A percentile compares a stretch with the other conserved stretches of the same genome.
Conservation (phyloP, 1,140 invertebrate genomes). For the Drosophila biarmipes region DNA sequence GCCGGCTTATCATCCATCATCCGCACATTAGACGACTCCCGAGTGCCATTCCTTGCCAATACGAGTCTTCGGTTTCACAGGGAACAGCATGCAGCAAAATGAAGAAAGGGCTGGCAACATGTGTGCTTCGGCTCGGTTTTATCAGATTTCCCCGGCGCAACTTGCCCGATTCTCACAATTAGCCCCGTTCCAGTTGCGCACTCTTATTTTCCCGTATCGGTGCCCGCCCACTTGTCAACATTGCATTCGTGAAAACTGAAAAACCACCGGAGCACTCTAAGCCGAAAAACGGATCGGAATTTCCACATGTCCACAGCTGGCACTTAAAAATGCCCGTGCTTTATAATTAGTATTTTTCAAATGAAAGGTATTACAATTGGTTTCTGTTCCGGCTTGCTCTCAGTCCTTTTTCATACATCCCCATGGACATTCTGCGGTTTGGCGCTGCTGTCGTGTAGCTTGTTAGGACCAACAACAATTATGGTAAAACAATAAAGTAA, state of each 20-base stretch:
- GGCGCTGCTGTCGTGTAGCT: constrained; percentile 69
- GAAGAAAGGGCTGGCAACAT: constrained; percentile 48
- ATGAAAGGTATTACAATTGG: constrained; percentile 75
- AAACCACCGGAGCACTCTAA: constrained; percentile 9
- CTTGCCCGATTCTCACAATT: constrained; percentile 50
- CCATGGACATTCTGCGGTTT: constrained; percentile 62
- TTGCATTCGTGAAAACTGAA: constrained; percentile 48
- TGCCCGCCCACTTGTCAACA: constrained; percentile 70
- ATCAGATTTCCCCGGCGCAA: constrained; percentile 41
- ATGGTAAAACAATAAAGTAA: constrained; percentile 9
- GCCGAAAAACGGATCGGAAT: constrained; percentile 43
- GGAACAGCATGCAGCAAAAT: not conserved
- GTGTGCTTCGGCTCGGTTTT: constrained; percentile 33
- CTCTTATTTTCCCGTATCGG: constrained; percentile 24
- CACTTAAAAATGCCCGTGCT: constrained; percentile 24
- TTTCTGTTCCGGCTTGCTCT: constrained; percentile 5
- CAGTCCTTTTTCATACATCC: constrained; percentile 18
- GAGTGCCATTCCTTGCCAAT: constrained; percentile 47
- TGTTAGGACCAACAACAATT: constrained; percentile 47
- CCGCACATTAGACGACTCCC: constrained; percentile 56
- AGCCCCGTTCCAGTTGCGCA: constrained; percentile 24
- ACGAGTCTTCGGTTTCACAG: constrained; percentile 62
- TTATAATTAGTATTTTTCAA: constrained; percentile 80
- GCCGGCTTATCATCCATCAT: constrained; percentile 70
- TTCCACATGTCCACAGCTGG: constrained; percentile 41